Evolutionary conservation across 2,888 invertebrate species (phyloP).

Genomic region (Dryobota labecula): DNA sequence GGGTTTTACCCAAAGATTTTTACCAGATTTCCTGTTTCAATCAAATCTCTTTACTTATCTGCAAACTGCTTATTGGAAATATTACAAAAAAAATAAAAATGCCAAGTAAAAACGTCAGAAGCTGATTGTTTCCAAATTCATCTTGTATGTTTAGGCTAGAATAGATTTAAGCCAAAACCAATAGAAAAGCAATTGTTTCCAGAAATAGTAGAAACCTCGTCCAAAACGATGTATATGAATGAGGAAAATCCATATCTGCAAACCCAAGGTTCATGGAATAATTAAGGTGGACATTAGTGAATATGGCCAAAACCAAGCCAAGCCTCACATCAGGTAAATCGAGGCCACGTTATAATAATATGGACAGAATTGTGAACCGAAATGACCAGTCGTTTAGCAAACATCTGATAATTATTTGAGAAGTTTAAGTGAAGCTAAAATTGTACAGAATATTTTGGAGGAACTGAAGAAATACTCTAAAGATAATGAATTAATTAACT

Average conservation of each 20-base stretch:
- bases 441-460: background rate
- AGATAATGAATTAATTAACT: too few relatives aligned
- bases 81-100: background rate
- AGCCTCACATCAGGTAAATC: constrained; percentile 59
- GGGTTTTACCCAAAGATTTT: constrained; percentile 29
- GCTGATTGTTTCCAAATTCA: background rate
- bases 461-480: background rate
- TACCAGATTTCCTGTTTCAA: background rate
- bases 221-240: constrained; percentile 37
- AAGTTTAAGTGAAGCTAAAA: constrained; percentile 2
- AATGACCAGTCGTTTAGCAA: constrained; percentile 41
- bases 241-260: constrained; percentile 60
- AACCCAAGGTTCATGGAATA: constrained; percentile 57
- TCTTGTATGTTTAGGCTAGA: background rate
- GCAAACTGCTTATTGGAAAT: background rate
- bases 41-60: background rate
- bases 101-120: background rate
- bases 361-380: constrained; percentile 24
- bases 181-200: constrained; percentile 15
- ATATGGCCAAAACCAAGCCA: constrained; percentile 55
- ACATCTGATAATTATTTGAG: constrained; percentile 33
- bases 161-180: background rate
- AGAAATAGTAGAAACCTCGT: constrained; percentile 44
- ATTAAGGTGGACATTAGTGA: constrained; percentile 59
- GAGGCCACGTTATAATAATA: constrained; percentile 62